Percentiles rank a stretch among this genome's conserved stretches.
Conservation (phyloP, 2,113 vertebrate genomes). For the Urocynchramus pylzowi region DNA sequence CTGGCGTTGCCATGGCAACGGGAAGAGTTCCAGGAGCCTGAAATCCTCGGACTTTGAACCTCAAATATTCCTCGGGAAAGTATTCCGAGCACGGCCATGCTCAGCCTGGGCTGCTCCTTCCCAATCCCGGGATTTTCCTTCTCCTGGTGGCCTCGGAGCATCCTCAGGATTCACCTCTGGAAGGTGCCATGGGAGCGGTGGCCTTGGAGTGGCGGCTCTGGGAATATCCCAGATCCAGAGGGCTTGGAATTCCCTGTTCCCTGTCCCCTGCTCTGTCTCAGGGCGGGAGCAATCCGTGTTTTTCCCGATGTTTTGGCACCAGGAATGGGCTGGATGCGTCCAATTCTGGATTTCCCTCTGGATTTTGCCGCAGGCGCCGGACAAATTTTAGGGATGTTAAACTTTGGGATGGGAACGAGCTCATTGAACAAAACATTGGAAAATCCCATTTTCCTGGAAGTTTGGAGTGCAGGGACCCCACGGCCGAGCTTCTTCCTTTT, state of each 20-base stretch:
- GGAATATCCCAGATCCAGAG: neutral
- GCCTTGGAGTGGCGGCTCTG: neutral
- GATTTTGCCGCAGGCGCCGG: rapidly evolving
- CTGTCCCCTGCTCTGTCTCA: rapidly evolving
- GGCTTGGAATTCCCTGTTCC: neutral
- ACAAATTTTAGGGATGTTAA: neutral
- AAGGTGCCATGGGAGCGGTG: neutral
- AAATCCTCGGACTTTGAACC: neutral
- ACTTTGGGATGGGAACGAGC: rapidly evolving
- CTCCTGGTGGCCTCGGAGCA: neutral
- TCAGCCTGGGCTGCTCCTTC: neutral
- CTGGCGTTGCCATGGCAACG: neutral
- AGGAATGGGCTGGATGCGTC: neutral
- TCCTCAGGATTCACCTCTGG: neutral
- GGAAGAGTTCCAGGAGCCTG: neutral
- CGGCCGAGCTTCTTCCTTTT: neutral
- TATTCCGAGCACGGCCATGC: neutral
- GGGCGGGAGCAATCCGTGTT: rapidly evolving
- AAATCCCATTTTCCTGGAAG: neutral
- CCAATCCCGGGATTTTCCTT: neutral
- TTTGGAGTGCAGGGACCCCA: neutral
- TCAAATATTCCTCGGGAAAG: neutral
- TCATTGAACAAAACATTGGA: neutral
- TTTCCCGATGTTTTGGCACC: rapidly evolving
- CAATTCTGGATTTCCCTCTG: rapidly evolving